These are phyloP conservation scores for Proteles cristata DNA, from an alignment of 2,113 vertebrate genomes.

Conservation along the genomic window DNA sequence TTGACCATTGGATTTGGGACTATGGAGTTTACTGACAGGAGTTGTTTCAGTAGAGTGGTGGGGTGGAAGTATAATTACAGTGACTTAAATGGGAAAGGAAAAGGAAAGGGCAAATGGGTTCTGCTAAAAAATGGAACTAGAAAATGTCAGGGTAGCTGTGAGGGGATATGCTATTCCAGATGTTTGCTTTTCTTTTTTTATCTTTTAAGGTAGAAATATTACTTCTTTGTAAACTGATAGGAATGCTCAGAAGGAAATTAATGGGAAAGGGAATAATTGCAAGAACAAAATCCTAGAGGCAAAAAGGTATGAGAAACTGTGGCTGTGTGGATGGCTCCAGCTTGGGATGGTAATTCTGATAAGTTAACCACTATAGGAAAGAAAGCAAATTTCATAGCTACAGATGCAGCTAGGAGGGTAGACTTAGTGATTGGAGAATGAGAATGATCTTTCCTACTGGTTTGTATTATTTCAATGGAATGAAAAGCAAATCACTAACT, in stretches of 20 bases:
- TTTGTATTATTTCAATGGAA: background rate
- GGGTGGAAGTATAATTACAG: background rate
- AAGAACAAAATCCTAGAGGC: background rate
- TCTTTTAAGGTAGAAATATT: background rate
- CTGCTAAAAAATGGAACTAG: background rate
- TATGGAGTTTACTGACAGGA: background rate
- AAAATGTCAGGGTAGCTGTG: background rate
- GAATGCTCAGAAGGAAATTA: background rate
- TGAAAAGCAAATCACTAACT: background rate
- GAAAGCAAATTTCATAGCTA: background rate
- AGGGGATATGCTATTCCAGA: background rate
- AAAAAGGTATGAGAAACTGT: background rate
- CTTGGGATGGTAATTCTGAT: background rate
- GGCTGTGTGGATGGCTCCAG: background rate
- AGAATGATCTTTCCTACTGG: background rate
- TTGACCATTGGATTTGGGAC: background rate
- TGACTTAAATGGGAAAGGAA: background rate
- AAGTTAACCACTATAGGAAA: background rate
- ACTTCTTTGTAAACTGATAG: conserved; percentile 10
- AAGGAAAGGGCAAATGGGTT: background rate
- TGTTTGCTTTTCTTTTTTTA: background rate
- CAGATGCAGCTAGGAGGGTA: background rate
- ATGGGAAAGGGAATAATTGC: background rate
- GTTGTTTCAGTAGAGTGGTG: background rate
- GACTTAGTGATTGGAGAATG: background rate